A percentile compares a stretch with the other conserved stretches of the same genome.
phyloP scores from a whole-genome alignment of 35 echinoderm and acorn worm species.

The Stichopus chloronotus region DNA sequence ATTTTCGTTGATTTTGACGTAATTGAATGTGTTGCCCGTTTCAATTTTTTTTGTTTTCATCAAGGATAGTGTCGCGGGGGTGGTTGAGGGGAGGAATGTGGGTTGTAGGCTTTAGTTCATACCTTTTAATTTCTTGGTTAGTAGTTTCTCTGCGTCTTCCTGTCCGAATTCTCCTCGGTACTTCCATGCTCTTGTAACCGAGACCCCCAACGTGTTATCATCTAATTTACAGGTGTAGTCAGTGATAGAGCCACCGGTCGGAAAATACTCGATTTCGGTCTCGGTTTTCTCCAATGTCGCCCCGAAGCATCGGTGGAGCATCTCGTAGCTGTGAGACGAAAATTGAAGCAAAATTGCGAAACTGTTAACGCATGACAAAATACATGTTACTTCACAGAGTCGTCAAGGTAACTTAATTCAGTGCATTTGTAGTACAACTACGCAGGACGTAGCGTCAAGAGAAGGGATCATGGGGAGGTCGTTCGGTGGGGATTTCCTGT shows the following conservation, averaged over 20 bases:
- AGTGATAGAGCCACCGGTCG: slow-evolving; percentile 88
- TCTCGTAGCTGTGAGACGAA: slow-evolving; percentile 72
- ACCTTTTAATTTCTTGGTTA: slow-evolving; percentile 95
- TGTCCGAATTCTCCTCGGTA: slow-evolving; percentile 81
- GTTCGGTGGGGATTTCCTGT: too few relatives aligned
- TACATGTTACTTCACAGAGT: not conserved
- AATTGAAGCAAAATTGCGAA: not conserved
- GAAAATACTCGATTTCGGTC: slow-evolving; percentile 91
- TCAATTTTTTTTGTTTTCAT: too few relatives aligned
- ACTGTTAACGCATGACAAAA: too few relatives aligned
- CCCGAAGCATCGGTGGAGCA: slow-evolving; percentile 88
- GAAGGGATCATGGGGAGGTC: too few relatives aligned
- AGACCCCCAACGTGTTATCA: slow-evolving; percentile 84
- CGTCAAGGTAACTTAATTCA: too few relatives aligned
- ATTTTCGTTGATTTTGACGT: too few relatives aligned
- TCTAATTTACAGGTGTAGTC: slow-evolving; percentile 90
- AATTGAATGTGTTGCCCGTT: too few relatives aligned
- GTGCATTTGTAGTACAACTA: too few relatives aligned
- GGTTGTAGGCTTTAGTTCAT: not conserved
- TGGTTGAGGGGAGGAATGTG: too few relatives aligned
- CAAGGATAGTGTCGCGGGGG: too few relatives aligned
- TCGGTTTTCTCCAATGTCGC: slow-evolving; percentile 89
- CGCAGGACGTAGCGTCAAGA: too few relatives aligned
- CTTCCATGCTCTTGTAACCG: slow-evolving; percentile 97
- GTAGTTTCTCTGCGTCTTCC: slow-evolving; percentile 87